A percentile compares a stretch with the other conserved stretches of the same genome.
These are phyloP conservation scores for Pararge aegeria DNA, from an alignment of 1,140 invertebrate genomes.

Conservation along the genomic window DNA sequence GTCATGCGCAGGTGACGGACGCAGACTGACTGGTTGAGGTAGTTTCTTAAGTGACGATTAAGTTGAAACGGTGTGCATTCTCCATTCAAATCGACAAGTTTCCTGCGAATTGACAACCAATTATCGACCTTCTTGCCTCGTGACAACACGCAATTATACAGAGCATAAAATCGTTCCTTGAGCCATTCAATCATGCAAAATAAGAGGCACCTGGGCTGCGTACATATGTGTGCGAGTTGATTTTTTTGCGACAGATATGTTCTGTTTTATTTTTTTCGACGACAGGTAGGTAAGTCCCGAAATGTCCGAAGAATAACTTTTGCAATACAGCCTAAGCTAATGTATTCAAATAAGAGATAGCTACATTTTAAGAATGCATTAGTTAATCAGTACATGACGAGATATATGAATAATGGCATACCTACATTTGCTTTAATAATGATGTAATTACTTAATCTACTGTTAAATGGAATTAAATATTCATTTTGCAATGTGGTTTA, in stretches of 20 bases:
- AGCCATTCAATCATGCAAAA: constrained; percentile 28
- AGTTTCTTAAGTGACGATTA: constrained; percentile 59
- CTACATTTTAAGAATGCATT: constrained; percentile 18
- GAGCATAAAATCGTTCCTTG: constrained; percentile 30
- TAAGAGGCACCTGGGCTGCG: constrained; percentile 66
- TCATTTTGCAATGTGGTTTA: not conserved
- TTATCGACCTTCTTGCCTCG: constrained; percentile 23
- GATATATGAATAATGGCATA: constrained; percentile 14
- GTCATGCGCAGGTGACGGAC: constrained; percentile 48
- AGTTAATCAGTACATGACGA: constrained; percentile 27
- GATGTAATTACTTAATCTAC: constrained; percentile 18
- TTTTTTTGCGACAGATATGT: constrained; percentile 62
- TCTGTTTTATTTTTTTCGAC: constrained; percentile 45
- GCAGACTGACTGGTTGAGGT: constrained; percentile 55
- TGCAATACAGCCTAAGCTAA: not conserved
- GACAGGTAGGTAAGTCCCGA: not conserved
- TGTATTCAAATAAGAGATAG: constrained; percentile 10
- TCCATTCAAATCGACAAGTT: constrained; percentile 61
- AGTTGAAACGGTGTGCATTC: constrained; percentile 53
- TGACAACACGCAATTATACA: constrained; percentile 20
- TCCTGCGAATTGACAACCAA: constrained; percentile 23
- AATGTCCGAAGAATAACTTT: not conserved
- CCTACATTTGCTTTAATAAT: constrained; percentile 17
- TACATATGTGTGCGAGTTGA: constrained; percentile 71
- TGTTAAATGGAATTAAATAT: constrained; percentile 13